Conservation (phyloP, 2,888 invertebrate species). For the Cerceris rybyensis region DNA sequence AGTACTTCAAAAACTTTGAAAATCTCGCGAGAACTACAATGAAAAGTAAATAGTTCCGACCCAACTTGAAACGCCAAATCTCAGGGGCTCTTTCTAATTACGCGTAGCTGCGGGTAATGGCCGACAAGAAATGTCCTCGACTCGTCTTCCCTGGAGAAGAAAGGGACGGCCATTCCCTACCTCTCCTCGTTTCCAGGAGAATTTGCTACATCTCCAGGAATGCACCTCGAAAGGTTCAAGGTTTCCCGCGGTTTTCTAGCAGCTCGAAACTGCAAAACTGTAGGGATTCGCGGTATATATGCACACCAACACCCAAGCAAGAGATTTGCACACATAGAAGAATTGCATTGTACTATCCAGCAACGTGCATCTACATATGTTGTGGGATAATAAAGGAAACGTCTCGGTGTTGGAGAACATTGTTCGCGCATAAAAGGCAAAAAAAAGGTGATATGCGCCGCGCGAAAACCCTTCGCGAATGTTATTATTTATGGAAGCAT, state of each 20-base stretch:
- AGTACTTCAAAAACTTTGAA: no score
- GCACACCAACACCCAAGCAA: no score
- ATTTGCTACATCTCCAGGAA: not conserved
- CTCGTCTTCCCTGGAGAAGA: not conserved
- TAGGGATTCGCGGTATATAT: not conserved
- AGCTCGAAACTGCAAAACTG: not conserved
- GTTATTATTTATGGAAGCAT: constrained; percentile 54
- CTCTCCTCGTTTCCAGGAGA: not conserved
- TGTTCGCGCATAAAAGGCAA: constrained; percentile 16
- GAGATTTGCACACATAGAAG: not conserved
- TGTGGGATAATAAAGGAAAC: constrained; percentile 11
- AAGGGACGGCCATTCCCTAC: not conserved
- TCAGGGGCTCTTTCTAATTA: not conserved
- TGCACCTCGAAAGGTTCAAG: not conserved
- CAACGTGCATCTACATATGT: not conserved
- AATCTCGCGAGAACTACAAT: no score
- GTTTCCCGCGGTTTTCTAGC: not conserved
- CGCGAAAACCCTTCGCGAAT: constrained; percentile 34
- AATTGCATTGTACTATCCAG: constrained; percentile 14
- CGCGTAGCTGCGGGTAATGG: not conserved
- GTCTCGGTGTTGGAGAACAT: constrained; percentile 3
- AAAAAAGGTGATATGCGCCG: constrained; percentile 15
- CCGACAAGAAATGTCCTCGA: not conserved
- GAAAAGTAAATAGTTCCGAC: no score
- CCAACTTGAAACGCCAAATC: no score